phyloP scores from a whole-genome alignment of 2,113 vertebrate genomes.

The Porphyrio hochstetteri region DNA sequence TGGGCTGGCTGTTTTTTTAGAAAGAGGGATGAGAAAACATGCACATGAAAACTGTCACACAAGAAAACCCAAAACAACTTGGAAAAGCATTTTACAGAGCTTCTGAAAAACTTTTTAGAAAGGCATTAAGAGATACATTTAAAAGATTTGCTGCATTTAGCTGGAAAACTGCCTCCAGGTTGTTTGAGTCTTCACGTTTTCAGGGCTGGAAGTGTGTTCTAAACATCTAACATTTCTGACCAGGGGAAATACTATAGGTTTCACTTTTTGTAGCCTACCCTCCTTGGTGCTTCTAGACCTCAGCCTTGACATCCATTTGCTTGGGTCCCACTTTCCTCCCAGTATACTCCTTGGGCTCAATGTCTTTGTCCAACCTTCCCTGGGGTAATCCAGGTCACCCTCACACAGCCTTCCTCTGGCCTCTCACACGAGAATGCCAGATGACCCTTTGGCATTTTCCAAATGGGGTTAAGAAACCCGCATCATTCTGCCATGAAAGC shows the following conservation, averaged over 20 bases:
- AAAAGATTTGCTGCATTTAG: not conserved
- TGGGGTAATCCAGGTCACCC: not conserved
- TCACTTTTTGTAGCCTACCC: not conserved
- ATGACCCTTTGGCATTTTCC: not conserved
- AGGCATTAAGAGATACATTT: not conserved
- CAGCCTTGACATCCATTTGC: not conserved
- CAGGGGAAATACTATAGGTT: not conserved
- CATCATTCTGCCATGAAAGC: not conserved
- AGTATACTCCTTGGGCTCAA: not conserved
- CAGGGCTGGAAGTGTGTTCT: not conserved
- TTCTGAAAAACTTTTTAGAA: not conserved
- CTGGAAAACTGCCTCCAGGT: not conserved
- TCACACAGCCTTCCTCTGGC: not conserved
- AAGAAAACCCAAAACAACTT: not conserved
- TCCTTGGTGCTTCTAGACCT: not conserved
- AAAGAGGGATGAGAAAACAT: not conserved
- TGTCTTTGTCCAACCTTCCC: not conserved
- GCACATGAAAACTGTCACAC: not conserved
- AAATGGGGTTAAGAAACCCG: not conserved
- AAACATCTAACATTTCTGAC: not conserved
- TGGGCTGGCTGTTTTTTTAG: not conserved
- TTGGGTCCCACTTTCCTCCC: fast-evolving
- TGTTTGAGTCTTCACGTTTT: not conserved
- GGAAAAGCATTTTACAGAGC: not conserved
- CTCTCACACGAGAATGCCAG: not conserved